Evolutionary conservation across 2,113 vertebrate genomes (phyloP).

Genomic region (Hippocampus guttulatus): DNA sequence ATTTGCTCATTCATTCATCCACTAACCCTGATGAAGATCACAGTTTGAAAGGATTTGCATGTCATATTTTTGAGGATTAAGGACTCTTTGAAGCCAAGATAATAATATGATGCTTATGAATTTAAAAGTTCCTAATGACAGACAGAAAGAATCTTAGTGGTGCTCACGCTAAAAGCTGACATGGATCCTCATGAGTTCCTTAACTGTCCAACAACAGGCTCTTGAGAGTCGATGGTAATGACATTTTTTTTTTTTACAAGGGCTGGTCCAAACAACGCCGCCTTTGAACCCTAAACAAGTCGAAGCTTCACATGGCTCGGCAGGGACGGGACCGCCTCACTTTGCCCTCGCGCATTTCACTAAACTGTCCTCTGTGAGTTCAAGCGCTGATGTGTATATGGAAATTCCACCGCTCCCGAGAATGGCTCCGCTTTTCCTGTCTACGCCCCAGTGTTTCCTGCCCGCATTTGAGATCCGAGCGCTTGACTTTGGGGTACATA

Average conservation of each 20-base stretch:
- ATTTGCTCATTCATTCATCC: neutral
- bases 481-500: conserved; percentile 42
- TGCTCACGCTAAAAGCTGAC: neutral
- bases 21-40: neutral
- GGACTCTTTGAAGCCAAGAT: neutral
- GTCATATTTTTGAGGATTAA: neutral
- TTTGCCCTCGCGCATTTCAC: conserved; percentile 10
- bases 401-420: conserved; percentile 66
- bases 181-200: neutral
- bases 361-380: conserved; percentile 47
- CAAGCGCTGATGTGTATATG: conserved; percentile 55
- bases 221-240: neutral
- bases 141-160: too few relatives aligned
- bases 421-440: conserved; percentile 69
- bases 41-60: neutral
- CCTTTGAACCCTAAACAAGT: conserved; percentile 39
- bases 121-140: neutral
- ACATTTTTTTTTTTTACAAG: conserved; percentile 20
- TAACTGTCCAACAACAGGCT: neutral
- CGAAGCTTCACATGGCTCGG: conserved; percentile 25
- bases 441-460: conserved; percentile 71
- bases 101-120: neutral
- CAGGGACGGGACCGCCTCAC: conserved; percentile 32
- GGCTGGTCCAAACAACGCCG: conserved; percentile 21
- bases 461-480: conserved; percentile 45